These are phyloP conservation scores for Ennomos fuscantarius DNA, from an alignment of 2,888 invertebrate genomes.

Conservation along the genomic window DNA sequence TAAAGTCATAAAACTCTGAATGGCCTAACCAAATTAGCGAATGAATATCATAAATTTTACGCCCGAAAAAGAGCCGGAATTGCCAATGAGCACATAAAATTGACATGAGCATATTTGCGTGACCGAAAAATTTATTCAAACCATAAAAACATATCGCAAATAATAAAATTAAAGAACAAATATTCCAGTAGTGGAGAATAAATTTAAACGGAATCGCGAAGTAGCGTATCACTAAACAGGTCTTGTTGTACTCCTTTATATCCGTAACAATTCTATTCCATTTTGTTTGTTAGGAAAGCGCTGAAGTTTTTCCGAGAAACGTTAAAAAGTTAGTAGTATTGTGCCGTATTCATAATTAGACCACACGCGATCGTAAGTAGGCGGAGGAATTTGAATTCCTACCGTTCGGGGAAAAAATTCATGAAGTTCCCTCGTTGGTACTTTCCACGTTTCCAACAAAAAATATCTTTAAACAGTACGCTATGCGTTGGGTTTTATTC, in stretches of 20 bases:
- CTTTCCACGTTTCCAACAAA: constrained; percentile 74
- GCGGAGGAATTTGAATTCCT: constrained; percentile 78
- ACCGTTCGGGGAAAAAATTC: constrained; percentile 77
- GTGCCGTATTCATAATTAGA: constrained; percentile 77
- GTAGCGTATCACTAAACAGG: constrained; percentile 64
- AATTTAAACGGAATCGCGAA: constrained; percentile 60
- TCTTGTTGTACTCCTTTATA: constrained; percentile 64
- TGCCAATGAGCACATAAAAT: constrained; percentile 35
- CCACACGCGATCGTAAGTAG: constrained; percentile 81
- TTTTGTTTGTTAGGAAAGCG: constrained; percentile 61
- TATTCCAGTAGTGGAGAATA: constrained; percentile 53
- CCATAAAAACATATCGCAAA: constrained; percentile 42
- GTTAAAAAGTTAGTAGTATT: constrained; percentile 58
- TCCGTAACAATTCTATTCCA: constrained; percentile 62
- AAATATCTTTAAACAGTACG: constrained; percentile 74
- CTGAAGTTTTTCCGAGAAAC: constrained; percentile 51
- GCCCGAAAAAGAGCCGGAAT: constrained; percentile 32
- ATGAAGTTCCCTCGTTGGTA: constrained; percentile 65
- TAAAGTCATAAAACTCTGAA: constrained; percentile 21
- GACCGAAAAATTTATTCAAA: constrained; percentile 44
- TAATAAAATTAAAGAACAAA: constrained; percentile 41
- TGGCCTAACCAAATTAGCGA: constrained; percentile 25
- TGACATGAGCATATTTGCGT: constrained; percentile 39
- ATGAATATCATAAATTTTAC: constrained; percentile 35
- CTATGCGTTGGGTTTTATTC: constrained; percentile 71